Evolutionary conservation across 2,797 vertebrate species (phyloP).

Genomic region (Bryconaethiops microstoma): DNA sequence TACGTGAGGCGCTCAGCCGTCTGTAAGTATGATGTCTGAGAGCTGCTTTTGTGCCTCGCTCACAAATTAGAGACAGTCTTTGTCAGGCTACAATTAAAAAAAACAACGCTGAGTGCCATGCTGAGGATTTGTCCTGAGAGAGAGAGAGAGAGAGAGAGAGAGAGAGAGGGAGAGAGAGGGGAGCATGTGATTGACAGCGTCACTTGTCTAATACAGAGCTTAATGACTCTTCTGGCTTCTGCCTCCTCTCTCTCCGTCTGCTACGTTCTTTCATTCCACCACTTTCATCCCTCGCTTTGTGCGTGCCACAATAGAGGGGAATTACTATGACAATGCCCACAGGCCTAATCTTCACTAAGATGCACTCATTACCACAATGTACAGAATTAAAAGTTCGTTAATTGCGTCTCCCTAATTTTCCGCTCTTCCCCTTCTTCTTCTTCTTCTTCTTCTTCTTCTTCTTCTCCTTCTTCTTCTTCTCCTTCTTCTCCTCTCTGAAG

Average conservation of each 20-base stretch:
- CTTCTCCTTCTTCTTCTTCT: too few relatives aligned
- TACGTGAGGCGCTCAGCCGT: conserved; percentile 62
- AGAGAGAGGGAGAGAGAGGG: conserved; percentile 27
- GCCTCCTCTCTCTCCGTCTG: conserved; percentile 53
- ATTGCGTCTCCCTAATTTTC: conserved; percentile 61
- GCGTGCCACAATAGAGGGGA: conserved; percentile 71
- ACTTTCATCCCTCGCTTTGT: conserved; percentile 75
- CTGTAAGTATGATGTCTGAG: conserved; percentile 64
- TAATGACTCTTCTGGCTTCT: conserved; percentile 38
- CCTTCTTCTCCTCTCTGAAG: conserved; percentile 60
- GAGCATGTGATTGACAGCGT: conserved; percentile 74
- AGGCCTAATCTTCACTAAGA: conserved; percentile 79
- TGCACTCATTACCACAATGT: conserved; percentile 72
- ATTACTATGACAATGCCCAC: conserved; percentile 80
- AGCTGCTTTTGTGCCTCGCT: conserved; percentile 58
- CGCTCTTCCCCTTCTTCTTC: conserved; percentile 12
- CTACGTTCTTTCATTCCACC: conserved; percentile 69
- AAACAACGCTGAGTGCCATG: conserved; percentile 61
- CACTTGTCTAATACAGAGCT: conserved; percentile 61
- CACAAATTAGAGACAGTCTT: conserved; percentile 62
- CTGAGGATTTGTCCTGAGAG: conserved; percentile 66
- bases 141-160: conserved; percentile 51
- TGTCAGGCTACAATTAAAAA: conserved; percentile 70
- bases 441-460: not conserved
- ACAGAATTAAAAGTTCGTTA: conserved; percentile 68